phyloP scores from a whole-genome alignment of 2,113 vertebrate genomes.

The Ophiodon elongatus region DNA sequence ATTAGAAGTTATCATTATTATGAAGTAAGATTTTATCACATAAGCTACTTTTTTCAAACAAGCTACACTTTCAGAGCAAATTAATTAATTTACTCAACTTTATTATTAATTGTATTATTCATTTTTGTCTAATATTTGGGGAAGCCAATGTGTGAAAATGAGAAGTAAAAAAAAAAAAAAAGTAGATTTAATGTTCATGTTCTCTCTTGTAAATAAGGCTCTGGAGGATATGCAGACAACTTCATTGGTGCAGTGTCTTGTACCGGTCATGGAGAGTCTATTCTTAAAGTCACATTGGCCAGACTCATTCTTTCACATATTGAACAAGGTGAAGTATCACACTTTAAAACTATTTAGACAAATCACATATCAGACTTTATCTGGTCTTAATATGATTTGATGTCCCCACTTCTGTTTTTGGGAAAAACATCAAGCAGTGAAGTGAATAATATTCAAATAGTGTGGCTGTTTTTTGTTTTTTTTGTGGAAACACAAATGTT shows the following conservation, averaged over 20 bases:
- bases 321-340: slow-evolving; percentile 80
- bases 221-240: slow-evolving; percentile 81
- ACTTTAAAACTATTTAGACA: slow-evolving; percentile 7
- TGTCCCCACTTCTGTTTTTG: background rate
- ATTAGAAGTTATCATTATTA: background rate
- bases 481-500: background rate
- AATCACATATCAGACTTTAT: background rate
- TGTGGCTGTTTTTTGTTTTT: background rate
- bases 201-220: slow-evolving; percentile 65
- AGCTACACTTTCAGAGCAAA: background rate
- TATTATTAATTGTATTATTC: background rate
- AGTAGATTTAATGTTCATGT: background rate
- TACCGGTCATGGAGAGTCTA: slow-evolving; percentile 80
- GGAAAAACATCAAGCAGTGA: background rate
- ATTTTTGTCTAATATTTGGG: background rate
- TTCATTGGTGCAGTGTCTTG: slow-evolving; percentile 76
- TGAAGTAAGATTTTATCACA: background rate
- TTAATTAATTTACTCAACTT: background rate
- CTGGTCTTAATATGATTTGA: background rate
- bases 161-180: background rate
- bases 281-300: slow-evolving; percentile 83
- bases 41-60: background rate
- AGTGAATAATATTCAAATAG: background rate
- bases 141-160: background rate
- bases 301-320: slow-evolving; percentile 79